Percentiles rank a stretch among this genome's conserved stretches.
Evolutionary conservation across 2,888 invertebrate genomes (phyloP).

Genomic region (Gandaritis pyraliata): DNA sequence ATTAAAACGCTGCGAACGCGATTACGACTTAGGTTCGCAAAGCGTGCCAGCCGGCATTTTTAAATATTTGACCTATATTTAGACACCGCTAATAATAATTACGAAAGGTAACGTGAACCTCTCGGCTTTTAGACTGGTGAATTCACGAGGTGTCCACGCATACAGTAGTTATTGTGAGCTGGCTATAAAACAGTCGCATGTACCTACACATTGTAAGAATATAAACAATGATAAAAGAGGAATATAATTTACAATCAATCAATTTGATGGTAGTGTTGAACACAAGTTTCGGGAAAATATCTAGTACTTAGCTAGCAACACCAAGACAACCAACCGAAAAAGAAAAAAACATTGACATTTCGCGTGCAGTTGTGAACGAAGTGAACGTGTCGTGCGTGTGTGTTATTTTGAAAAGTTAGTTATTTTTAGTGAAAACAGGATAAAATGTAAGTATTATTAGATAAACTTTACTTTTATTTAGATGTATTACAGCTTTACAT

Average conservation of each 20-base stretch:
- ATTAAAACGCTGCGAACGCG: constrained; percentile 57
- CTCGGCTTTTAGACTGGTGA: constrained; percentile 61
- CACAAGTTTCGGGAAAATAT: constrained; percentile 43
- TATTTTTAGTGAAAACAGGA: constrained; percentile 72
- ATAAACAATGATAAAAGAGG: neutral
- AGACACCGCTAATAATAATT: constrained; percentile 81
- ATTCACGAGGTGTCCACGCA: constrained; percentile 51
- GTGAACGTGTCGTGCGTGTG: constrained; percentile 76
- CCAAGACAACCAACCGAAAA: constrained; percentile 47
- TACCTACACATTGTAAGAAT: neutral
- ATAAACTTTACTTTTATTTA: constrained; percentile 56
- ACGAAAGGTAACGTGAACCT: constrained; percentile 82
- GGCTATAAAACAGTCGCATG: constrained; percentile 6
- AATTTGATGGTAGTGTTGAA: neutral
- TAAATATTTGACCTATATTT: constrained; percentile 83
- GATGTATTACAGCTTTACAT: constrained; percentile 34
- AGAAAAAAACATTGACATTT: constrained; percentile 71
- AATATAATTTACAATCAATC: neutral
- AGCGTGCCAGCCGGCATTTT: constrained; percentile 76
- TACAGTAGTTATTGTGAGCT: constrained; percentile 38
- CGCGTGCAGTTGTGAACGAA: constrained; percentile 69
- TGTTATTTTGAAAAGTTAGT: constrained; percentile 59
- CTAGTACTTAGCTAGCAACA: constrained; percentile 57
- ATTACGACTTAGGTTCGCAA: constrained; percentile 69
- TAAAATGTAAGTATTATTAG: constrained; percentile 73